Conservation (phyloP, 2,113 vertebrate species). For the Rana temporaria region DNA sequence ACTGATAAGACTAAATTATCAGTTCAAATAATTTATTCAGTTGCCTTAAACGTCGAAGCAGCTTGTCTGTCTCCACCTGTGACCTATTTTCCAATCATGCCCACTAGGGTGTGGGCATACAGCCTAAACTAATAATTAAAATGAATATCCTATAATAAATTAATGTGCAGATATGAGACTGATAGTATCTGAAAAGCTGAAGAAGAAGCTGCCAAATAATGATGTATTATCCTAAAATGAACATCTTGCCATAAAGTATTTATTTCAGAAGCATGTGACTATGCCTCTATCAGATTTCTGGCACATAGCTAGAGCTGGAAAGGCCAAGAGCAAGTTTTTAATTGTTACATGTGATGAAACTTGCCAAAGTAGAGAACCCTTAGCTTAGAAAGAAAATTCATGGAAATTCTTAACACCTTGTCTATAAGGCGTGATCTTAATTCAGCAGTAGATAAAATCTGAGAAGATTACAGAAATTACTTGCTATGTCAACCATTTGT, state of each 20-base stretch:
- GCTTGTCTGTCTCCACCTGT: conserved; percentile 43
- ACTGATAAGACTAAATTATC: background rate
- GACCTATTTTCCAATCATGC: conserved; percentile 48
- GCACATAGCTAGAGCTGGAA: conserved; percentile 65
- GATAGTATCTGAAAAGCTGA: conserved; percentile 42
- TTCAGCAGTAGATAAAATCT: conserved; percentile 33
- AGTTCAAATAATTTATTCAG: conserved; percentile 32
- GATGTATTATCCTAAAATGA: conserved; percentile 36
- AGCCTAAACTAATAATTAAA: conserved; percentile 44
- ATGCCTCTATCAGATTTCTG: conserved; percentile 68
- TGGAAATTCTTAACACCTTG: conserved; percentile 70
- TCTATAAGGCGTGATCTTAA: conserved; percentile 59
- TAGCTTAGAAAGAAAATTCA: conserved; percentile 62
- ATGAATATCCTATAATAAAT: conserved; percentile 51
- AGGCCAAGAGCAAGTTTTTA: conserved; percentile 70
- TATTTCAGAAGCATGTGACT: conserved; percentile 18
- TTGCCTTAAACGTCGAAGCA: conserved; percentile 9
- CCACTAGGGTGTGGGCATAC: conserved; percentile 46
- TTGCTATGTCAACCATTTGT: conserved; percentile 12
- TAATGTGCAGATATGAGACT: conserved; percentile 29
- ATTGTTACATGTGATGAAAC: conserved; percentile 71
- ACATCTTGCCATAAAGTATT: conserved; percentile 40
- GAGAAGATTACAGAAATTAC: background rate
- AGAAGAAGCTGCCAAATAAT: conserved; percentile 32
- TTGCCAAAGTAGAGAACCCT: conserved; percentile 70